A percentile compares a stretch with the other conserved stretches of the same genome.
These are phyloP conservation scores for Polydrusus cervinus DNA, from an alignment of 2,888 invertebrate species.

Conservation along the genomic window DNA sequence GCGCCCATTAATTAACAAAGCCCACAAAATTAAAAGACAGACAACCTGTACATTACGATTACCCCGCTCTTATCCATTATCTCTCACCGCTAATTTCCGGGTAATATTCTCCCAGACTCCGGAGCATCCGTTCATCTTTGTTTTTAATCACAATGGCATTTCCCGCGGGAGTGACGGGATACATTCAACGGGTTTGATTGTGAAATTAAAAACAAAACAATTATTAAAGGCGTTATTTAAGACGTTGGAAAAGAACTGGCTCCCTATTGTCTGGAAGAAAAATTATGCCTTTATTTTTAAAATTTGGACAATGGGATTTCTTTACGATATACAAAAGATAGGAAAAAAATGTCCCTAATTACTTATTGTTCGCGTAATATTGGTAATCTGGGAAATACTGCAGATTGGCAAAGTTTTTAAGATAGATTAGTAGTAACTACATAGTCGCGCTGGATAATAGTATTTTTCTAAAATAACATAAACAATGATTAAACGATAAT, in stretches of 20 bases:
- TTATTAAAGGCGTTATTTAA: constrained; percentile 42
- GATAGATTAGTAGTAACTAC: neutral
- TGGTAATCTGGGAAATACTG: neutral
- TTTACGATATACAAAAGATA: neutral
- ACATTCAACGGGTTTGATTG: constrained; percentile 44
- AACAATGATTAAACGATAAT: no score
- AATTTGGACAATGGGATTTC: constrained; percentile 11
- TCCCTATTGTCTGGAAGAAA: constrained; percentile 26
- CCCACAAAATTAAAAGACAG: constrained; percentile 49
- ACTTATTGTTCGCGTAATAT: constrained; percentile 11
- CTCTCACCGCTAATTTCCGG: constrained; percentile 53
- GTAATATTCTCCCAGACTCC: constrained; percentile 48
- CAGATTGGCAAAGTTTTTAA: neutral
- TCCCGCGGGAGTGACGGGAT: constrained; percentile 41
- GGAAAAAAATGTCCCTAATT: neutral
- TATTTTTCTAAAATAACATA: no score
- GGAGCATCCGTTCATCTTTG: constrained; percentile 52
- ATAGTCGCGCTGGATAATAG: no score
- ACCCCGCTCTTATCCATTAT: constrained; percentile 54
- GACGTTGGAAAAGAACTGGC: constrained; percentile 34
- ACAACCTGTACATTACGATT: constrained; percentile 52
- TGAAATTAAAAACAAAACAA: constrained; percentile 54
- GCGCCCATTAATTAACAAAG: constrained; percentile 47
- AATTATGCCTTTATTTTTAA: constrained; percentile 34
- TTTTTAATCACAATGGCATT: constrained; percentile 55